phyloP scores from a whole-genome alignment of 2,797 vertebrate genomes.

The Petrocephalus schoutedeni region DNA sequence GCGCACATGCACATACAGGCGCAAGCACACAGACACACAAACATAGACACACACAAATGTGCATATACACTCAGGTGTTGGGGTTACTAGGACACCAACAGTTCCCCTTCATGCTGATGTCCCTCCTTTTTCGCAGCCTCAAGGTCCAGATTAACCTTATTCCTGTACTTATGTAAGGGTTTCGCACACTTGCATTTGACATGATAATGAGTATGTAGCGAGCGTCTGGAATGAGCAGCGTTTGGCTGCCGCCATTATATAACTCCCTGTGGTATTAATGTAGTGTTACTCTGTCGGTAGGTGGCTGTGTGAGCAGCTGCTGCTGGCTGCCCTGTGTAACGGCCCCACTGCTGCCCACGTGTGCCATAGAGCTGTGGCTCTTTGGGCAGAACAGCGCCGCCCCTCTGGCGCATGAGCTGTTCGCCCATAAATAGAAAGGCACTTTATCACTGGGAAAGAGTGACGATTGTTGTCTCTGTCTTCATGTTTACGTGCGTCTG shows the following conservation, averaged over 20 bases:
- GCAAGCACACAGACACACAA: background rate
- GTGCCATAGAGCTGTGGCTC: conserved; percentile 32
- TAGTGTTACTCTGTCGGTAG: conserved; percentile 24
- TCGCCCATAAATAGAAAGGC: conserved; percentile 33
- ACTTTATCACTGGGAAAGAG: conserved; percentile 58
- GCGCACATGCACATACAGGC: background rate
- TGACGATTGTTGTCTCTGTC: conserved; percentile 42
- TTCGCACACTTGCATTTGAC: background rate
- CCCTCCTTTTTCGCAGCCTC: background rate
- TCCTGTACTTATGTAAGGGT: background rate
- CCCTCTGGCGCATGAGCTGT: conserved; percentile 33
- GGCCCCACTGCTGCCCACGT: conserved; percentile 37
- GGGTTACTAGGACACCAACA: background rate
- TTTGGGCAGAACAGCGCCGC: conserved; percentile 41
- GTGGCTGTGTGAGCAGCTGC: conserved; percentile 20
- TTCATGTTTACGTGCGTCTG: conserved; percentile 53
- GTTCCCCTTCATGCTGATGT: background rate
- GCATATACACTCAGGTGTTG: background rate
- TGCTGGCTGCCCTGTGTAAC: conserved; percentile 27
- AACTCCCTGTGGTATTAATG: conserved; percentile 27
- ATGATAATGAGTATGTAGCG: background rate
- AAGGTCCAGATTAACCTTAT: background rate
- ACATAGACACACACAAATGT: background rate
- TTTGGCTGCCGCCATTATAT: background rate
- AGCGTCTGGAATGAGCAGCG: background rate